A percentile compares a stretch with the other conserved stretches of the same genome.
Evolutionary conservation across 2,113 vertebrate species (phyloP).

Genomic region (Blennius ocellaris): DNA sequence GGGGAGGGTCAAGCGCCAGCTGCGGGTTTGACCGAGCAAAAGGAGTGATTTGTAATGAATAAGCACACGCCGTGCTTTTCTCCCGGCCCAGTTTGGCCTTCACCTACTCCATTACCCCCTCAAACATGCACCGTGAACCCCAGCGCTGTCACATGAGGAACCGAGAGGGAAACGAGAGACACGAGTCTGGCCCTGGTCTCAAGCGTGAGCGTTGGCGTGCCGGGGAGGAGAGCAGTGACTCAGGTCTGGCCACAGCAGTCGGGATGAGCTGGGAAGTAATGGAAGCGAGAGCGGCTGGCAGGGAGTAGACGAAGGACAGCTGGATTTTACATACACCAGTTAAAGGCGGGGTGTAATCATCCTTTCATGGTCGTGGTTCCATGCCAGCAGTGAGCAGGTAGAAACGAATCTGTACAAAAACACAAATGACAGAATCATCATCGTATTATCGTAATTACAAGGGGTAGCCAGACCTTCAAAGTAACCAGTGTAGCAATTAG

Average conservation of each 20-base stretch:
- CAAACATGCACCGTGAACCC: background rate
- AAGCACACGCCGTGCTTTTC: constrained; percentile 18
- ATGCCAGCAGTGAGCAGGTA: constrained; percentile 7
- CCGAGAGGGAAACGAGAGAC: constrained; percentile 62
- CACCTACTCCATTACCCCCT: constrained; percentile 1
- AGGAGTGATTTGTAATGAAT: constrained; percentile 21
- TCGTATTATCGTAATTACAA: constrained; percentile 43
- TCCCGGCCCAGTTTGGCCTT: background rate
- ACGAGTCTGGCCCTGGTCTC: constrained; percentile 28
- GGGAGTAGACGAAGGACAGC: background rate
- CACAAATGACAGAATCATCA: constrained; percentile 16
- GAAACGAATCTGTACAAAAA: no score
- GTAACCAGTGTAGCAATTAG: constrained; percentile 33
- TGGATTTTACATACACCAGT: background rate
- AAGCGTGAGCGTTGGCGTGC: constrained; percentile 10
- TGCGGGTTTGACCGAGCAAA: constrained; percentile 2
- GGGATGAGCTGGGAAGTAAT: background rate
- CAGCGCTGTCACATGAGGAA: constrained; percentile 27
- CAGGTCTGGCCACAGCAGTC: background rate
- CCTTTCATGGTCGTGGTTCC: background rate
- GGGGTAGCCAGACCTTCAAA: constrained; percentile 10
- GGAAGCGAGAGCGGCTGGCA: background rate
- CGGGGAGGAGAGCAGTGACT: background rate
- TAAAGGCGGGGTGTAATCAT: background rate
- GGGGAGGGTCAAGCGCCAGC: background rate